Evolutionary conservation across 2,888 invertebrate species (phyloP).

Genomic region (Meghimatium bilineatum): DNA sequence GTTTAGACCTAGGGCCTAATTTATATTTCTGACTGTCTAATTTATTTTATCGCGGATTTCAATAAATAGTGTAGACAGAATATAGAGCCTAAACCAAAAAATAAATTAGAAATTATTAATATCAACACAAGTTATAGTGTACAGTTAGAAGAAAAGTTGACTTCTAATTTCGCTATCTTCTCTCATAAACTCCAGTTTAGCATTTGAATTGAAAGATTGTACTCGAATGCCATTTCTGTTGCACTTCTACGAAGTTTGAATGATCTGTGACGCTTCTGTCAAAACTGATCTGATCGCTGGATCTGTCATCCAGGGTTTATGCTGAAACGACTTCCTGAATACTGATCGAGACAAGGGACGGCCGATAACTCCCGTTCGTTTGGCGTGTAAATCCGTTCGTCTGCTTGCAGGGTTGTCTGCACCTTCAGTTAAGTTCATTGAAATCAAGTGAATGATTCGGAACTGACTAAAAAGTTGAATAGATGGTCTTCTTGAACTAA

Average conservation of each 20-base stretch:
- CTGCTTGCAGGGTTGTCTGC: not conserved
- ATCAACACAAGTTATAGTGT: not conserved
- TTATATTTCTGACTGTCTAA: not conserved
- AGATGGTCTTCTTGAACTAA: too few species aligned
- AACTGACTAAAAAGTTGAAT: too few species aligned
- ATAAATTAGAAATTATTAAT: too few species aligned
- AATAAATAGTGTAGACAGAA: not conserved
- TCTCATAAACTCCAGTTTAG: not conserved
- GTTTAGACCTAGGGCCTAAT: too few species aligned
- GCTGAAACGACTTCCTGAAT: not conserved
- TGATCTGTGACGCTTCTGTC: not conserved
- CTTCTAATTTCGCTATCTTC: not conserved
- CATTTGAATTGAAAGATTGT: not conserved
- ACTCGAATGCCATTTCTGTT: not conserved
- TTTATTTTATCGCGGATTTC: not conserved
- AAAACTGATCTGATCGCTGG: not conserved
- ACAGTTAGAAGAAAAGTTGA: not conserved
- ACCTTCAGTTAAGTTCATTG: not conserved
- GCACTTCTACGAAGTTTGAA: not conserved
- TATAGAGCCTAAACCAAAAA: too few species aligned
- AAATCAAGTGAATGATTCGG: not conserved
- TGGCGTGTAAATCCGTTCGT: not conserved
- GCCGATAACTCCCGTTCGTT: constrained; percentile 3
- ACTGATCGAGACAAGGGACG: not conserved
- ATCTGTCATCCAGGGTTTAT: not conserved